Base-by-base conservation (phyloP, 1,140 invertebrate species). In the Octopus sinensis region DNA sequence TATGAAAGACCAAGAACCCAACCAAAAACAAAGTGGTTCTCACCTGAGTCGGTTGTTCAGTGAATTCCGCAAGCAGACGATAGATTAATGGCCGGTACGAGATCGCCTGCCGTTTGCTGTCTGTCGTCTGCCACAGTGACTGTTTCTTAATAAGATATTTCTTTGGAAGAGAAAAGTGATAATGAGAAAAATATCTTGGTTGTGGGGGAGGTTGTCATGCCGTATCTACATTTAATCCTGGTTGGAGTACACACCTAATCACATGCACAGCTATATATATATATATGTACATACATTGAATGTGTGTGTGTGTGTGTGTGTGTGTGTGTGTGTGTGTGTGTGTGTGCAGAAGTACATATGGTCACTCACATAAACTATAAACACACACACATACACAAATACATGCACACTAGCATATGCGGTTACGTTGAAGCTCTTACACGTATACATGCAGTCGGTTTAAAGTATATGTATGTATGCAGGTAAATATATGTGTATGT, bases 401-500 rank as follows among this genome's bases (percentile, higher is more conserved):
- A 62, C 17, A 62, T 62, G 17, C 17, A 62, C 17, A 62, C 17
- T 12, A 12, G 17, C 17, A 62, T 83, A 79, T 82, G 77, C 83
- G 73, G 75, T 62, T 83, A 79, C 54, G 76, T 83, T 54, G 80
- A 54, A 80, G 53, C 80, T 51, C 80, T 51, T 82, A 56, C 71
- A 73, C 80, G 62, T 82, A 73, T 82, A 56, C 73, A 83, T 83
- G 79, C 83, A 84, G 79, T 54, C 83, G 73, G 79, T 62, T 79
- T 73, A 53, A 76, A 83, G 73, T 82, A 76, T 83, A 79, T 79
- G 81, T 83, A 79, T 75, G 77, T 83, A 76, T 82, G 53, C 80
- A 73, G 80, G 62, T 80, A 84, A 80, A 78, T 84, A 79, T 82
- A 76, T 82, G 73, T 75, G 77, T 83, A 79, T 82, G 77, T 83